phyloP scores from a whole-genome alignment of 2,797 vertebrate species.

The Mormyrus proboscirostris region DNA sequence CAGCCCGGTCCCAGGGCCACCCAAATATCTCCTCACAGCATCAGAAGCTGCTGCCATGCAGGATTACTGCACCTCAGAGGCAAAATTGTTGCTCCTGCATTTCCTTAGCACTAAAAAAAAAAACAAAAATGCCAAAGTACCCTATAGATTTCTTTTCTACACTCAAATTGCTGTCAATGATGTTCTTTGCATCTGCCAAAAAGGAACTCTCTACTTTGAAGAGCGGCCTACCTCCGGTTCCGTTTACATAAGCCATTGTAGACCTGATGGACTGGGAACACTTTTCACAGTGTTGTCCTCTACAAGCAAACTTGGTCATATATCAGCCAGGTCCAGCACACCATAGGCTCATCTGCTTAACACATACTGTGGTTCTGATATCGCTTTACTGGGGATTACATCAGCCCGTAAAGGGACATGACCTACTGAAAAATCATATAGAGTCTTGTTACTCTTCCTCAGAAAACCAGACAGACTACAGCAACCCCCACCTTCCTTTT shows the following conservation, averaged over 20 bases:
- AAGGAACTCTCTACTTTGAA: constrained; percentile 36
- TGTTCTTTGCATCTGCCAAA: background rate
- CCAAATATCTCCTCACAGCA: constrained; percentile 33
- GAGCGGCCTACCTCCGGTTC: constrained; percentile 38
- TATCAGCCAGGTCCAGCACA: constrained; percentile 25
- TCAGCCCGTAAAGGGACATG: constrained; percentile 51
- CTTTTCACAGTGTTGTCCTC: constrained; percentile 37
- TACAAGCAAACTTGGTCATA: constrained; percentile 22
- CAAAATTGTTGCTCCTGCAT: background rate
- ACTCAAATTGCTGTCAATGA: background rate
- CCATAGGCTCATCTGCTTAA: constrained; percentile 32
- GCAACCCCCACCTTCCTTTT: background rate
- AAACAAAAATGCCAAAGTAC: background rate
- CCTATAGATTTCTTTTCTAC: background rate
- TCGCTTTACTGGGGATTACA: constrained; percentile 49
- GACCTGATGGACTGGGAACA: constrained; percentile 35
- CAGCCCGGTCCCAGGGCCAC: constrained; percentile 29
- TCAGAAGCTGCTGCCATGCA: background rate
- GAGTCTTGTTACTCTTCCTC: constrained; percentile 41
- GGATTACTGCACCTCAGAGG: background rate
- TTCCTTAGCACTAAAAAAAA: background rate
- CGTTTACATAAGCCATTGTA: constrained; percentile 38
- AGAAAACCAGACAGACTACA: constrained; percentile 6
- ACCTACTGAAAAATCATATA: constrained; percentile 41
- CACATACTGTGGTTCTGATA: constrained; percentile 32